Conservation (phyloP, 2,888 invertebrate genomes). For the Isoperla grammatica region DNA sequence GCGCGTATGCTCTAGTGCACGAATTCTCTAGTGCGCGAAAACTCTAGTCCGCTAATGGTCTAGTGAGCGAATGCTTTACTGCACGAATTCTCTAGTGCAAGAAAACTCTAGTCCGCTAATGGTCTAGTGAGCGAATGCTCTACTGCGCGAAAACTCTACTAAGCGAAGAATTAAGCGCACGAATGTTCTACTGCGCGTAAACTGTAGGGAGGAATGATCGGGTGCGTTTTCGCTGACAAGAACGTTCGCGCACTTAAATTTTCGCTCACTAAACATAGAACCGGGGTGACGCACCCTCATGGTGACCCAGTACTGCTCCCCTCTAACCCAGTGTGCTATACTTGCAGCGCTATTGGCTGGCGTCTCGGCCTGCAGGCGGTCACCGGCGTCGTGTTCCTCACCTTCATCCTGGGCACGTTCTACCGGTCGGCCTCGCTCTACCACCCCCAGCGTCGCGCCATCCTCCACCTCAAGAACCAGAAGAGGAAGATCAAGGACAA, state of each 20-base stretch:
- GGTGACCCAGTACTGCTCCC: slow-evolving; percentile 90
- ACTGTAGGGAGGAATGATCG: slow-evolving; percentile 83
- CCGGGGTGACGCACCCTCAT: slow-evolving; percentile 83
- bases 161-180: slow-evolving; percentile 76
- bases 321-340: too few relatives aligned
- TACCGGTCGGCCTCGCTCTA: slow-evolving; percentile 84
- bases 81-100: slow-evolving; percentile 75
- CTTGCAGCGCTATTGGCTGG: slow-evolving; percentile 77
- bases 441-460: slow-evolving; percentile 80
- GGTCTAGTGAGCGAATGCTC: slow-evolving; percentile 85
- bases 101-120: too few relatives aligned
- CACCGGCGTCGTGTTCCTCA: slow-evolving; percentile 75
- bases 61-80: slow-evolving; percentile 79
- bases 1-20: too few relatives aligned
- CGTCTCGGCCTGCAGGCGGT: slow-evolving; percentile 77
- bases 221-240: slow-evolving; percentile 81
- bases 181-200: too few relatives aligned
- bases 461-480: slow-evolving; percentile 83
- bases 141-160: too few relatives aligned
- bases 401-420: slow-evolving; percentile 79
- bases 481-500: slow-evolving; percentile 78
- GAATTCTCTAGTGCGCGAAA: slow-evolving; percentile 83
- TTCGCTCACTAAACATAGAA: too few relatives aligned
- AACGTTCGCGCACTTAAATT: too few relatives aligned
- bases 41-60: slow-evolving; percentile 81